A percentile compares a stretch with the other conserved stretches of the same genome.
These are phyloP conservation scores for Dissostichus mawsoni DNA, from an alignment of 2,113 vertebrate species.

Conservation along the genomic window DNA sequence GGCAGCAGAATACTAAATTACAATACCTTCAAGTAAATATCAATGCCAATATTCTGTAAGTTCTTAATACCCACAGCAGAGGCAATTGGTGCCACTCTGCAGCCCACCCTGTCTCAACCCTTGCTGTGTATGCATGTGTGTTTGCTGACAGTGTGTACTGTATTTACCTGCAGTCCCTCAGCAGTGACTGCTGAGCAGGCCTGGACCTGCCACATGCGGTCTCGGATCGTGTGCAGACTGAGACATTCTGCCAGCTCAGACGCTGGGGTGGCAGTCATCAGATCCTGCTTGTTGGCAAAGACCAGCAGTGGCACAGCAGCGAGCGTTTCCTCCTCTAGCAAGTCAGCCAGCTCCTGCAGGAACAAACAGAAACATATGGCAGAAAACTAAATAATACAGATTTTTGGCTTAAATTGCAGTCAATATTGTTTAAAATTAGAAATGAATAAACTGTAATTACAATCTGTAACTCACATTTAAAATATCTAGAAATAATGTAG, in stretches of 20 bases:
- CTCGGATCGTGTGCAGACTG: constrained; percentile 85
- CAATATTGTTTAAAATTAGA: background rate
- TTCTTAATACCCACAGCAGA: constrained; percentile 7
- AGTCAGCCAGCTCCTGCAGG: constrained; percentile 90
- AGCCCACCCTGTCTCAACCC: background rate
- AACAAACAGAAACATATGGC: background rate
- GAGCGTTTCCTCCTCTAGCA: constrained; percentile 93
- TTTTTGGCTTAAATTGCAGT: background rate
- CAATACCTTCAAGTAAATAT: background rate
- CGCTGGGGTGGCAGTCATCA: constrained; percentile 90
- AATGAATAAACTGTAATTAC: background rate
- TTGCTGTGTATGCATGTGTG: background rate
- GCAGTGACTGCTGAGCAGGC: constrained; percentile 83
- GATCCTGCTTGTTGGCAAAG: constrained; percentile 97
- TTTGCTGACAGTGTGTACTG: constrained; percentile 8
- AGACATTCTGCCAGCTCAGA: constrained; percentile 88
- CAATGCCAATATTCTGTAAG: background rate
- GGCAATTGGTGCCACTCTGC: background rate
- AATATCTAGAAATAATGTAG: too few relatives aligned
- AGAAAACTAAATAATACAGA: background rate
- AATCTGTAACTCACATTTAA: too few relatives aligned
- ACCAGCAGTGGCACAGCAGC: constrained; percentile 88
- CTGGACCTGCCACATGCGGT: constrained; percentile 90
- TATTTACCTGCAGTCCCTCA: constrained; percentile 80
- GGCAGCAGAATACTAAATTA: too few relatives aligned